These are phyloP conservation scores for Campylorhamphus procurvoides DNA, from an alignment of 2,113 vertebrate genomes.

Conservation along the genomic window DNA sequence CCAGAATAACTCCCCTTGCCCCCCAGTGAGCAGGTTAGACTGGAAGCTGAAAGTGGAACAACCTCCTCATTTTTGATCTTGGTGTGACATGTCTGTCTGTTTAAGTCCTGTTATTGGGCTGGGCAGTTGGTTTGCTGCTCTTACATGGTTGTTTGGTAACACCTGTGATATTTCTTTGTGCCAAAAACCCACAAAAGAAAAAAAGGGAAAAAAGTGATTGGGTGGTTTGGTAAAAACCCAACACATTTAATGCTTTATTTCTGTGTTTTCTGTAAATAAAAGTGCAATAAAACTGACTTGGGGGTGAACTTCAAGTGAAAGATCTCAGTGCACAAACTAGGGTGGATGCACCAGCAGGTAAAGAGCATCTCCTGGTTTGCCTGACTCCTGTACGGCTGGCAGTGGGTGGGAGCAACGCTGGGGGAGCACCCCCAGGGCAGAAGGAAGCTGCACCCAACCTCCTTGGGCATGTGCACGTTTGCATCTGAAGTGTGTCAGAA, in stretches of 20 bases:
- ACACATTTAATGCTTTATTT: constrained; percentile 73
- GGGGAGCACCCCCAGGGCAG: rapidly evolving
- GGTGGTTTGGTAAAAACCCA: constrained; percentile 71
- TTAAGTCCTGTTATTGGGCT: constrained; percentile 66
- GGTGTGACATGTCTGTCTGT: constrained; percentile 52
- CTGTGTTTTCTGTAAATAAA: constrained; percentile 86
- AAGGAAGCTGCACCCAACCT: neutral
- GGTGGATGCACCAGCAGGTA: neutral
- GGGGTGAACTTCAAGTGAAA: constrained; percentile 30
- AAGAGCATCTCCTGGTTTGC: neutral
- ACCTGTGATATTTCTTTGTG: constrained; percentile 75
- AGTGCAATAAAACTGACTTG: constrained; percentile 64
- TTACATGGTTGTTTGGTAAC: constrained; percentile 68
- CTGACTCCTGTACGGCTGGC: rapidly evolving
- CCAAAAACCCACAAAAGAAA: constrained; percentile 65
- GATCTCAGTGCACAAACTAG: neutral
- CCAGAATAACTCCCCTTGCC: constrained; percentile 3
- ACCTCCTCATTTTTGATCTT: constrained; percentile 52
- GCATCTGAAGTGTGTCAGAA: neutral
- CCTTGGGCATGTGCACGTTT: rapidly evolving
- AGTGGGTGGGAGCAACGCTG: rapidly evolving
- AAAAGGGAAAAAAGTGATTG: neutral
- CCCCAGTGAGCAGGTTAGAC: constrained; percentile 62
- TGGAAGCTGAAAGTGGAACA: constrained; percentile 70
- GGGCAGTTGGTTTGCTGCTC: constrained; percentile 40